Base-by-base conservation (phyloP, 2,888 invertebrate species). In the Labia minor region DNA sequence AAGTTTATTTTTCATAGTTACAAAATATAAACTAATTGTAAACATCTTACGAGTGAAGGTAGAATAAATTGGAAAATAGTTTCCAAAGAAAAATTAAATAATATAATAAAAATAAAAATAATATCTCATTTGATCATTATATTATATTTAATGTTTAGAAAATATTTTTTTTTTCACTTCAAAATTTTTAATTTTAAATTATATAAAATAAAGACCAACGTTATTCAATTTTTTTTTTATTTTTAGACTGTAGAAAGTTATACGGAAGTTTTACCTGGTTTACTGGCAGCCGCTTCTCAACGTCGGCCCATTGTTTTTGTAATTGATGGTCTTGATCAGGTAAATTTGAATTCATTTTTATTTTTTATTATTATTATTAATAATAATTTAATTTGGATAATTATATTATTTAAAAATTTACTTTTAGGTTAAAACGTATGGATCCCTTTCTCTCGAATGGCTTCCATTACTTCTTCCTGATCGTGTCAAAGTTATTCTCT, bases 271-370 rank as follows among this genome's bases (percentile, higher is more conserved):
- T 80, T 89, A 70, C 80, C 82, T 18, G 77, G 77, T 67, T 76
- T 85, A 69, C 77, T 86, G 72, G 76, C 79, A 11, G 81, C 82
- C 64, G 77, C 82, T 74, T 81, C 83, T 68, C 77, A 82, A 61
- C 76, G 82, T 74, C 81, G 85, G 71, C 82, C 86, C 63, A 78
- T 89, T 68, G 81, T 91, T 65, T 81, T 93, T 70, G 81, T 90
- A 65, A 82, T 93, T 71, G 92, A 92, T 74, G 91, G 90, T 0
- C 80, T 92, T 62, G 88, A 89, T 74, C 84, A 86, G 75, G 81
- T 85, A 67, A 77, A 65, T 64, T n/a, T 66, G 19, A 18, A 11
- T 18, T 19, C 4, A 10, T n/a, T n/a, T n/a, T n/a, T n/a, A n/a
- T n/a, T 62, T 16, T 16, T 18, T 37, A 37, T 21, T 65, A 64